Conservation (phyloP, 2,888 invertebrate species). For the Poecilobothrus nobilitatus region DNA sequence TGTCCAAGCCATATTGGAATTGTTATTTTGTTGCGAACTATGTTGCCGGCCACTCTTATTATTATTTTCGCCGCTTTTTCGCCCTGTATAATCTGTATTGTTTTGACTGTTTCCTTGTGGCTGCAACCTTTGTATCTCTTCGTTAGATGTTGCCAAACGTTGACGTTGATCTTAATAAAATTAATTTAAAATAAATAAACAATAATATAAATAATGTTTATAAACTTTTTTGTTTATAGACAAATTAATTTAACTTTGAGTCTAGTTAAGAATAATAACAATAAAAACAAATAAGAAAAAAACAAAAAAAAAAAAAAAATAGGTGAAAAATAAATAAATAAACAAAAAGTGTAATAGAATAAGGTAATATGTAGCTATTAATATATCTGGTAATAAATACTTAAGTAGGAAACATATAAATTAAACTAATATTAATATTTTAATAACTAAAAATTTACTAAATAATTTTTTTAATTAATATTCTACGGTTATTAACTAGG, state of each 20-base stretch:
- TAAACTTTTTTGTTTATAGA: too few species aligned
- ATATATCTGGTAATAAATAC: too few species aligned
- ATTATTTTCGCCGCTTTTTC: slow-evolving; percentile 5
- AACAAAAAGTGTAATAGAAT: too few species aligned
- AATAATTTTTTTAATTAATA: not conserved
- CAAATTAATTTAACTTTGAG: too few species aligned
- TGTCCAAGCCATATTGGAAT: slow-evolving; percentile 8
- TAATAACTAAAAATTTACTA: not conserved
- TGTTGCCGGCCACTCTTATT: slow-evolving; percentile 3
- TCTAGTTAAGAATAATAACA: too few species aligned
- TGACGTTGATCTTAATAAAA: not conserved
- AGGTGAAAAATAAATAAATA: too few species aligned
- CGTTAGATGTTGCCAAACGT: slow-evolving; percentile 1
- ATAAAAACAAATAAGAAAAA: too few species aligned
- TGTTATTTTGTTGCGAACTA: slow-evolving; percentile 3
- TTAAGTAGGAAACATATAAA: too few species aligned
- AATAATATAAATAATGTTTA: too few species aligned
- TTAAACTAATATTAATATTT: not conserved
- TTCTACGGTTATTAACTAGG: too few species aligned
- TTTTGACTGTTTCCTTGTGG: not conserved
- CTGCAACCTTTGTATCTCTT: slow-evolving; percentile 4
- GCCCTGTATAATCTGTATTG: not conserved
- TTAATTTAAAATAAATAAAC: not conserved
- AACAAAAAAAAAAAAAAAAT: too few species aligned
- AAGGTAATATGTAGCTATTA: too few species aligned